Conservation (phyloP, 2,797 vertebrate genomes). For the Muscicapa striata region DNA sequence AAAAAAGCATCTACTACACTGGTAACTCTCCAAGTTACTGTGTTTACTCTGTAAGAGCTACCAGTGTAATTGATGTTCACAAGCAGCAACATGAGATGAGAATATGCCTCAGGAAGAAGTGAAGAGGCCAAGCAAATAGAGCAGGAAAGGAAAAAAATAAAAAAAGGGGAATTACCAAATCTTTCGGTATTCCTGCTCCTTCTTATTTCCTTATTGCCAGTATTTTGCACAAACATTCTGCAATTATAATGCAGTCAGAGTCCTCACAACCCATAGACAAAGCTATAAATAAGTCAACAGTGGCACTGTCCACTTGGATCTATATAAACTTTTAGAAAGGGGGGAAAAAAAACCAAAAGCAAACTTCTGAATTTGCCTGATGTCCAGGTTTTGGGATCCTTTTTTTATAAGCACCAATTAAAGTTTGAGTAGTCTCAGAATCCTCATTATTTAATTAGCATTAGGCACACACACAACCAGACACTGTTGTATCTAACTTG, state of each 20-base stretch:
- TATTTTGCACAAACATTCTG: background rate
- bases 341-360: fast-evolving
- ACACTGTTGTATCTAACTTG: background rate
- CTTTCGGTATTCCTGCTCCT: background rate
- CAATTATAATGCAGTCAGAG: background rate
- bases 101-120: background rate
- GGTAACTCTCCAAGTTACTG: background rate
- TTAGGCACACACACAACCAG: background rate
- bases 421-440: background rate
- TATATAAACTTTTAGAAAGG: background rate
- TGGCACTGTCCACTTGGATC: background rate
- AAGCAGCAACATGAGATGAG: background rate
- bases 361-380: background rate
- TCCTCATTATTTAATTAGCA: background rate
- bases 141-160: background rate
- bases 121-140: background rate
- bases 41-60: background rate
- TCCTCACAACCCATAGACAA: background rate
- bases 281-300: background rate
- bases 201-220: background rate
- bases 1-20: background rate
- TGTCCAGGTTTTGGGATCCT: background rate
- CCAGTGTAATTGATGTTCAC: background rate
- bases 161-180: background rate
- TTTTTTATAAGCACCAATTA: background rate